Conservation (phyloP, 2,888 invertebrate genomes). For the Nasonovia ribisnigri region DNA sequence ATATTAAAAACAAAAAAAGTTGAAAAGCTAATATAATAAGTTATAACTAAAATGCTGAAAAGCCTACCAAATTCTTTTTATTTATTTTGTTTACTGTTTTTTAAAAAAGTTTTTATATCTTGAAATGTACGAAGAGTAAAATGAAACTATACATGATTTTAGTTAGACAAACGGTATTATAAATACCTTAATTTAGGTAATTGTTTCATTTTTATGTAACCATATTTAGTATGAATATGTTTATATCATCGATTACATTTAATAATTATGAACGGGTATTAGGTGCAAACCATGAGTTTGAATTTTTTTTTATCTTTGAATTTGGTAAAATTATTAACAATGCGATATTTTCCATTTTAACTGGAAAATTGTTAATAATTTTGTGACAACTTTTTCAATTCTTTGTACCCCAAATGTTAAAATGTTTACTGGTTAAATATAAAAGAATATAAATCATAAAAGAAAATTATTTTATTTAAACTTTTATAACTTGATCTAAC, state of each 20-base stretch:
- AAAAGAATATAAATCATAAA: neutral
- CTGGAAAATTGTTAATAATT: neutral
- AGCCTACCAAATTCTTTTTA: neutral
- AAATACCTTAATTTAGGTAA: no score
- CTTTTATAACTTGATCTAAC: neutral
- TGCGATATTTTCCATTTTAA: neutral
- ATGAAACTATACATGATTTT: no score
- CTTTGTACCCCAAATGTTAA: neutral
- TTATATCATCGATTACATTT: no score
- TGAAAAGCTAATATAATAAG: neutral
- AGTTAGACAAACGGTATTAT: no score
- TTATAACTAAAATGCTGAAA: neutral
- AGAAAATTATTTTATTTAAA: neutral
- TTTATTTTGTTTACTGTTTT: neutral
- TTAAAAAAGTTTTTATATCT: neutral
- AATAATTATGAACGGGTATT: neutral
- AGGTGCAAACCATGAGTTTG: no score
- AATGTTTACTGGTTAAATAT: neutral
- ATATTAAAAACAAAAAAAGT: neutral
- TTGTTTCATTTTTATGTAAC: no score
- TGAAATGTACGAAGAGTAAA: no score
- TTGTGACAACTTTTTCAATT: neutral
- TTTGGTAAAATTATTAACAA: neutral
- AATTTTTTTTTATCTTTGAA: neutral
- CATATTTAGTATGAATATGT: no score